Evolutionary conservation across 37 sponge, comb jelly and placozoan species (phyloP), one percentile per base, ranked within the genome.

Genomic region (Cliona cf. orientalis): DNA sequence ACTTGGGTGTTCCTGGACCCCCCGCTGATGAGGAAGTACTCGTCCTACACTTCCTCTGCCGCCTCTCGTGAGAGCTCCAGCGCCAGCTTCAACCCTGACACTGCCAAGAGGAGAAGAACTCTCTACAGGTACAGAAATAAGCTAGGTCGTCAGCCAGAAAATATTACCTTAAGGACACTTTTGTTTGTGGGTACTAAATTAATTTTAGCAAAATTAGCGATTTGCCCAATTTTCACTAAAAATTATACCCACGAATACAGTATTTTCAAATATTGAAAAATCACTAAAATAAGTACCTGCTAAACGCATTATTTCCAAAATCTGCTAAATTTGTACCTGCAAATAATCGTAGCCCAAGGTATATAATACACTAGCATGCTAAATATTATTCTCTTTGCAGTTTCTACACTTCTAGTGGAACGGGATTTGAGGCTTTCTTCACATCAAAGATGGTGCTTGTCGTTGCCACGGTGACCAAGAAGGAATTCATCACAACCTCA

Each of bases 391-490:
- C 33, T 67, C 14, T 41, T 28, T 53, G 33, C 82, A 96, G 97
- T 75, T 90, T 97, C 79, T 90, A 88, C 74, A 78, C 95, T 17
- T 39, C 75, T 36, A 31, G 41, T 42, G 88, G 87, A 28, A 76
- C 87, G 86, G 96, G 98, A 5, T 97, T 90, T 75, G 93, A 97
- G 68, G 93, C 93, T 3, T 97, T 97, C 81, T 92, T 97, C 72
- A 88, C 90, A 37, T 46, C 32, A 2, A 42, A 63, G 44, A 56
- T 64, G 42, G 63, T 75, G 22, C 84, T 95, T 21, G 91, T 95
- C 33, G 91, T 92, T 49, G 94, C 91, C 45, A 85, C 91, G 33
- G 60, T 71, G 36, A 88, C 89, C 69, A 95, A 86, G 79, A 85
- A 76, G 72, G 78, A 94, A 5, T 94, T 91, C 69, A 85, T 80